A percentile compares a stretch with the other conserved stretches of the same genome.
Conservation (phyloP, 1,140 invertebrate genomes). For the Himalopsyche phryganea region DNA sequence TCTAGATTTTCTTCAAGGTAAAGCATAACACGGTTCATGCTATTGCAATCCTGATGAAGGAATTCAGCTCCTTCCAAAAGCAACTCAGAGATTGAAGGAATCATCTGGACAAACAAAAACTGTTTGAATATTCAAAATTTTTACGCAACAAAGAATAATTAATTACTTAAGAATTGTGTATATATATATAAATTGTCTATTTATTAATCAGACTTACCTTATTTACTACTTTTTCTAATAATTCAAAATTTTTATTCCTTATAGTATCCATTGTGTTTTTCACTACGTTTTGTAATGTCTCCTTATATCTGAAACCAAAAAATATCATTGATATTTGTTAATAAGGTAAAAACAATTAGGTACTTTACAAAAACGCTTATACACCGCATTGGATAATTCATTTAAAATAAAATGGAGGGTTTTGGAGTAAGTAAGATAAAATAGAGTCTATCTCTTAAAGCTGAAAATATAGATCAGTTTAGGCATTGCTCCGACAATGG, state of each 20-base stretch:
- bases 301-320: slow-evolving; percentile 57
- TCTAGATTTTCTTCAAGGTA: slow-evolving; percentile 75
- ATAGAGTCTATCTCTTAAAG: too few relatives aligned
- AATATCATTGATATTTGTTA: too few relatives aligned
- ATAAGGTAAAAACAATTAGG: too few relatives aligned
- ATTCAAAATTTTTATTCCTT: slow-evolving; percentile 79
- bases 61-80: slow-evolving; percentile 78
- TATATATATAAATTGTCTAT: background rate
- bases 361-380: too few relatives aligned
- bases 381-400: too few relatives aligned
- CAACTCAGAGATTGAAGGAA: slow-evolving; percentile 67
- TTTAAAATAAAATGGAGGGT: too few relatives aligned
- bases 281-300: slow-evolving; percentile 76
- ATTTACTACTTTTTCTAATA: slow-evolving; percentile 72
- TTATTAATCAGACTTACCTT: slow-evolving; percentile 56
- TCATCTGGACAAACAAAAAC: slow-evolving; percentile 59
- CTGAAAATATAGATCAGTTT: too few relatives aligned
- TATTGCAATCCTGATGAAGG: slow-evolving; percentile 68
- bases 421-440: too few relatives aligned
- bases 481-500: too few relatives aligned
- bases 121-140: too few relatives aligned
- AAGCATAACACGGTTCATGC: slow-evolving; percentile 72
- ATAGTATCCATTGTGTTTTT: slow-evolving; percentile 84
- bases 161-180: too few relatives aligned
- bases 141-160: too few relatives aligned